Evolutionary conservation across 1,140 invertebrate genomes (phyloP), one percentile per base, ranked within the genome.

Genomic region (Brachionus rubens): DNA sequence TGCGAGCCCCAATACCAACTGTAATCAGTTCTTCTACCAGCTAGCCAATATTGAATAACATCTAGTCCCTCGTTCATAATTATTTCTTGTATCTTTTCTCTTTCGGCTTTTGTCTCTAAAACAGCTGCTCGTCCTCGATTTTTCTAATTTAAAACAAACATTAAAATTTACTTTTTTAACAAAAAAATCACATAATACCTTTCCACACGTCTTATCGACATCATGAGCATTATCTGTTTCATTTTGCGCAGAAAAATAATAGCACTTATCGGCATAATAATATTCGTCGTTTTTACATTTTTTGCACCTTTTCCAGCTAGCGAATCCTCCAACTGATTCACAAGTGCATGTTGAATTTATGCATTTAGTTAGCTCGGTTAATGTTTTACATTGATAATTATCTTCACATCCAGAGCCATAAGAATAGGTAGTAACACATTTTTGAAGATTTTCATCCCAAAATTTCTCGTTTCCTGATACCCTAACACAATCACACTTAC

Each of bases 211-310:
- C n/a, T n/a, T n/a, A n/a, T n/a, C n/a, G n/a, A n/a, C n/a, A n/a
- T n/a, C n/a, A n/a, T n/a, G n/a, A n/a, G n/a, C n/a, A 26, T 54
- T 54, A 54, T 54, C 30, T 54, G 10, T 54, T 54, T 59, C n/a
- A 9, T 59, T 14, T 33, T 59, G 3, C 6, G 28, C 19, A n/a
- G 54, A 59, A 59, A 33, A 59, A 59, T 59, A 26, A 40, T 59
- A 59, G 30, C 54, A 59, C 19, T 16, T 33, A 33, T 33, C 54
- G 33, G 30, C 26, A 59, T 30, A 59, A 16, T 33, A 59, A 59
- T 14, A 33, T 21, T 59, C 54, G n/a, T 36, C 28, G 33, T 33
- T n/a, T n/a, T 33, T 59, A 16, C 54, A 59, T 33, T 36, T 59
- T 33, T 59, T 59, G 16, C 54, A 59, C 24, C 5, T 59, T 26